Evolutionary conservation across 1,140 invertebrate genomes (phyloP).

Genomic region (Psilanteris sp.): DNA sequence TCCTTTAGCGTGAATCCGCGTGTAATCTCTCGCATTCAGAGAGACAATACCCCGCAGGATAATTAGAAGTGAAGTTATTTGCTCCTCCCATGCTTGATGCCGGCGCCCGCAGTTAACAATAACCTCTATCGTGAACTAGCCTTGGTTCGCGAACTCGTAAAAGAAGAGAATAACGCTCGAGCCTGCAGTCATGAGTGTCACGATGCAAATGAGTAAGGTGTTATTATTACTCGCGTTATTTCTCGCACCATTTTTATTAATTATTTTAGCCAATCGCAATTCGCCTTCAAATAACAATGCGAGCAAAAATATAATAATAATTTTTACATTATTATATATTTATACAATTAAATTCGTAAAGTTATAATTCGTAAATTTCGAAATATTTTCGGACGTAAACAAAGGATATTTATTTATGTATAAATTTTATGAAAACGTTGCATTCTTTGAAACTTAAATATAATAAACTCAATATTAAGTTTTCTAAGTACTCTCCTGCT

Average conservation of each 20-base stretch:
- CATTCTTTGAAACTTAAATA: too few relatives aligned
- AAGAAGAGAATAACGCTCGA: slow-evolving; percentile 14
- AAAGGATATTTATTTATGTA: too few relatives aligned
- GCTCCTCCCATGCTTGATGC: slow-evolving; percentile 40
- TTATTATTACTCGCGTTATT: slow-evolving; percentile 50
- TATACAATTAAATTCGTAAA: too few relatives aligned
- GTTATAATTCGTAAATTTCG: too few relatives aligned
- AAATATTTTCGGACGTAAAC: too few relatives aligned
- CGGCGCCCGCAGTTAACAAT: slow-evolving; percentile 57
- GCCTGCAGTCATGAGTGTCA: slow-evolving; percentile 43
- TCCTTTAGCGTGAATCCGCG: slow-evolving; percentile 12
- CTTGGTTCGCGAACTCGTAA: slow-evolving; percentile 9
- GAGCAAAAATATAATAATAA: slow-evolving; percentile 1
- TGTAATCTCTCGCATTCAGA: slow-evolving; percentile 13
- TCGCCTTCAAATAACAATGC: slow-evolving; percentile 11
- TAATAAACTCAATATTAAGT: too few relatives aligned
- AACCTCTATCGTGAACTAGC: slow-evolving; percentile 43
- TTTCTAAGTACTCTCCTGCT: too few relatives aligned
- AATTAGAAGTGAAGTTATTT: slow-evolving; percentile 57
- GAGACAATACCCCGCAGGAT: slow-evolving; percentile 40
- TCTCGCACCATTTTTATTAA: slow-evolving; percentile 32
- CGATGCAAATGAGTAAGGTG: slow-evolving; percentile 39
- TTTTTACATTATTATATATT: too few relatives aligned
- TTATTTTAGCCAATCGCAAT: slow-evolving; percentile 34
- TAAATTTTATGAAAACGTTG: too few relatives aligned